These are phyloP conservation scores for Aselliscus stoliczkanus DNA, from an alignment of 2,797 vertebrate species.

Conservation along the genomic window DNA sequence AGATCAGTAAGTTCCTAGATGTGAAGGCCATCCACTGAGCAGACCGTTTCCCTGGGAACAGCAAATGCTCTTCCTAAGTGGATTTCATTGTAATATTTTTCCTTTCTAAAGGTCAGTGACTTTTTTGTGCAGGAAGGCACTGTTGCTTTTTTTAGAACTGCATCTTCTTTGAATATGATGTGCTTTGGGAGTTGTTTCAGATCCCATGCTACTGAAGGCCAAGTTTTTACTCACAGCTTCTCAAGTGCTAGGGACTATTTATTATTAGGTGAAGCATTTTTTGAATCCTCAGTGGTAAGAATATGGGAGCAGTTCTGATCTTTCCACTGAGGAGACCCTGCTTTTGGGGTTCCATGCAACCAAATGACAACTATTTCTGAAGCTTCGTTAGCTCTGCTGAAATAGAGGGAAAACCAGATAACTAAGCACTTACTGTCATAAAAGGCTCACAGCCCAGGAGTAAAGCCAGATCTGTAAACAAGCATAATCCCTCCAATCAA, in stretches of 20 bases:
- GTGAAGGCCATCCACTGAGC: slow-evolving; percentile 26
- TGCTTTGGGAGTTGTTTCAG: neutral
- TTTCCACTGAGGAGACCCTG: neutral
- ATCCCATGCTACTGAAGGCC: neutral
- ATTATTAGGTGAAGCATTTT: neutral
- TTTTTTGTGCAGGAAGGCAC: neutral
- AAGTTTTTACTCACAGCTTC: neutral
- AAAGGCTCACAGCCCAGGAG: neutral
- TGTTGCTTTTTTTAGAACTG: neutral
- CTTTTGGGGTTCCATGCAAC: neutral
- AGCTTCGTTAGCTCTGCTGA: neutral
- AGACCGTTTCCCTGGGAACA: neutral
- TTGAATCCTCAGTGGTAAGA: neutral
- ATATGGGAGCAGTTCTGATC: neutral
- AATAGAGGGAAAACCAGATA: neutral
- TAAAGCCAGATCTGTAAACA: slow-evolving; percentile 14
- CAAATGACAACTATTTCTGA: neutral
- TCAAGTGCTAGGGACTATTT: neutral
- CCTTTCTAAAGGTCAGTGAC: slow-evolving; percentile 23
- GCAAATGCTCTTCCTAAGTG: neutral
- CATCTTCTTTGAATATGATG: neutral
- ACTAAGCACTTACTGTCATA: neutral
- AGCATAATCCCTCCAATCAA: neutral
- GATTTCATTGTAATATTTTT: neutral
- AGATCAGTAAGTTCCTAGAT: neutral